phyloP scores from a whole-genome alignment of 2,888 invertebrate genomes.

The Lasioglossum pauxillum region DNA sequence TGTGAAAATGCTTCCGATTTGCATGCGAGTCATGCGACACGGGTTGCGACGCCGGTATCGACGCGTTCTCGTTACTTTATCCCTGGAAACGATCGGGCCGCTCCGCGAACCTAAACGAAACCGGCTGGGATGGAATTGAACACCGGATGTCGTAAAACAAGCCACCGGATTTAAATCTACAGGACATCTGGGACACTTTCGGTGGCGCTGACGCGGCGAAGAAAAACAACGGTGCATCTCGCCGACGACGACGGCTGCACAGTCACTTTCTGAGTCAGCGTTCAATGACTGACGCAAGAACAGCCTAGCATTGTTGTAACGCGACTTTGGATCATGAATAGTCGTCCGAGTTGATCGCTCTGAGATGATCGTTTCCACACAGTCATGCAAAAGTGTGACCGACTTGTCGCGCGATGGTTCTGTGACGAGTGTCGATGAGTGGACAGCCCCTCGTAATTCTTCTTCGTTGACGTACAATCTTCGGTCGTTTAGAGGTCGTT shows the following conservation, averaged over 20 bases:
- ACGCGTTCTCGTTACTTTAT: neutral
- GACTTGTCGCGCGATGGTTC: neutral
- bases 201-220: conserved; percentile 21
- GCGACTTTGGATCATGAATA: neutral
- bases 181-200: conserved; percentile 58
- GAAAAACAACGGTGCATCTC: conserved; percentile 25
- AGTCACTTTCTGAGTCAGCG: conserved; percentile 45
- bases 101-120: conserved; percentile 4
- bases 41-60: neutral
- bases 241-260: conserved; percentile 8
- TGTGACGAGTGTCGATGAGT: neutral
- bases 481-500: neutral
- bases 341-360: neutral
- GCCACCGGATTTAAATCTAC: conserved; percentile 48
- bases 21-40: conserved; percentile 6
- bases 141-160: conserved; percentile 53
- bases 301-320: conserved; percentile 23
- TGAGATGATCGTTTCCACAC: neutral
- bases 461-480: neutral
- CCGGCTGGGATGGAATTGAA: conserved; percentile 21
- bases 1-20: neutral
- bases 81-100: conserved; percentile 5
- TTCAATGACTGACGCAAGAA: conserved; percentile 35
- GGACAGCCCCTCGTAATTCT: neutral
- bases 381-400: neutral